Evolutionary conservation across 2,888 invertebrate genomes (phyloP), one percentile per base, ranked within the genome.

Genomic region (Agonum fuliginosum): DNA sequence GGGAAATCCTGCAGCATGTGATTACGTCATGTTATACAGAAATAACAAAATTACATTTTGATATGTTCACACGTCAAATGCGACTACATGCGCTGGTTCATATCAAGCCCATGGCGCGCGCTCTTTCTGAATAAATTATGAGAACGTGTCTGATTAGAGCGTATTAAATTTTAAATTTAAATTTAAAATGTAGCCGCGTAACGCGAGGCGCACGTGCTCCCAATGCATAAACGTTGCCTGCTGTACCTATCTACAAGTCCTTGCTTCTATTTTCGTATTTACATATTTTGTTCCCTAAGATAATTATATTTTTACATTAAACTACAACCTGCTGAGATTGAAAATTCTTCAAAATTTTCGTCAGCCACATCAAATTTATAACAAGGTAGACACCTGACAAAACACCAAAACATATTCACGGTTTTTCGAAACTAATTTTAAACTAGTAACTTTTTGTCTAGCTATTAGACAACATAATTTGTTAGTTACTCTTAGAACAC

Each of bases 161-260:
- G 72, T 72, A 72, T 58, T 72, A 72, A 72, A 72, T 72, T 72
- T 72, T 72, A 58, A 72, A 72, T 71, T 71, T 71, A 71, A 71
- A 71, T 72, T 72, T 72, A 58, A 72, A 72, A 72, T 72, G 41
- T 72, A 34, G 37, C 58, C 24, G 20, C 19, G 48, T 27, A 20
- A 70, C 24, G 69, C 19, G 12, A 43, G 17, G 51, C 27, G 34
- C 71, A 71, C 71, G 71, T 71, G 71, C 34, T 27, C 27, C 22
- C 54, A 22, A 54, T 54, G 24, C 54, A 48, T 48, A 48, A 48
- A 20, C 48, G 20, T n/a, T 48, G 22, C n/a, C 3, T 37, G 12
- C 54, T 4, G 54, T 22, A 24, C 24, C 54, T 4, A 24, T 22
- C 10, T 12, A 24, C 54, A 22, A 10, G 24, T 24, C 20, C 54